Base-by-base conservation (phyloP, 1,140 invertebrate genomes). In the Littorina saxatilis region DNA sequence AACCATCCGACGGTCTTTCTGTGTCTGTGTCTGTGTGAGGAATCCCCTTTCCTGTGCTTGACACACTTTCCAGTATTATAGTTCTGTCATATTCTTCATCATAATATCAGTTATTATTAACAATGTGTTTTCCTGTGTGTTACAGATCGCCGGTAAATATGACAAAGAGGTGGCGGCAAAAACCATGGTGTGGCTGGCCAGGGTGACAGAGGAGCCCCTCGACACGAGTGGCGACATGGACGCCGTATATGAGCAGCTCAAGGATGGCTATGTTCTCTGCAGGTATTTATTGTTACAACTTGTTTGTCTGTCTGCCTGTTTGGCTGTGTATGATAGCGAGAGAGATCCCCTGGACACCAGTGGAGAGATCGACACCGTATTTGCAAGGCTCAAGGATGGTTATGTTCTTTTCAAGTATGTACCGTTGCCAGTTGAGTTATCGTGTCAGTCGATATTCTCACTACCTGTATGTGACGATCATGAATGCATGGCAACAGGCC, bases 221-320 rank as follows among this genome's bases (percentile, higher is more conserved):
- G n/a, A 83, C 55, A 82, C 68, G 17, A 50, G 39, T 79, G 35
- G 82, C 17, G 86, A 84, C 4, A 72, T 82, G 50, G 82, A 87
- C 11, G 13, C 40, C 9, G 86, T 88, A 66, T 84, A 88, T 39
- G 79, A 58, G 39, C 75, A 76, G 13, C 94, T 99, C 0, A 96
- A 95, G 86, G 96, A 99, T 93, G 98, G 98, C 23, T 94, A 95
- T 83, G 94, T 97, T 85, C 94, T 98, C 78, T 98, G 96, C 94
- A 95, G 95, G 92, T 92, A 85, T 87, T 86, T 85, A 55, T n/a
- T 66, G 7, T 40, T 35, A 35, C 32, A 11, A 79, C 32, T 17
- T 50, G 7, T 63, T 11, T 32, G 4, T 61, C 23, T 68, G 29
- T 50, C 43, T 79, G 37, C 40, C 40, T 47, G 58, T 79, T 27